Evolutionary conservation across 1,140 invertebrate genomes (phyloP).

Genomic region (Zophobas atratus): DNA sequence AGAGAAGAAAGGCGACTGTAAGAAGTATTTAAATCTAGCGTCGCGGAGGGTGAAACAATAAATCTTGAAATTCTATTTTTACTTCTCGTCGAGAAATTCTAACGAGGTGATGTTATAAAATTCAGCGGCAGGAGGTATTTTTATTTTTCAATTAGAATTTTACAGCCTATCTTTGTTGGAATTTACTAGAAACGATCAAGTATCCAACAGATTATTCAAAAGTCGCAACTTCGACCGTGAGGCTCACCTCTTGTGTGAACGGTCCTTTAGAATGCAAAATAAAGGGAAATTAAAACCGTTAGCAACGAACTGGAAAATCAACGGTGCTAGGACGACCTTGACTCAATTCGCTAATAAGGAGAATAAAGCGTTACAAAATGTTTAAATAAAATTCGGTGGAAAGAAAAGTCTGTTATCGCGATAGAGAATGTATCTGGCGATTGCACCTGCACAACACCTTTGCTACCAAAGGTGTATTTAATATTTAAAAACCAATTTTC

Average conservation of each 20-base stretch:
- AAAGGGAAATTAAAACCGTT: not conserved
- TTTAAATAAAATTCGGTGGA: not conserved
- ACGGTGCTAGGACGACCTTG: not conserved
- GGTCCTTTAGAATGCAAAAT: not conserved
- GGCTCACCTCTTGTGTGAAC: not conserved
- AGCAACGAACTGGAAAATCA: not conserved
- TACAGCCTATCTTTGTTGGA: too few relatives aligned
- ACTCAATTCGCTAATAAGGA: not conserved
- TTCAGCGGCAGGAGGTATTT: too few relatives aligned
- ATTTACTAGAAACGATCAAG: not conserved
- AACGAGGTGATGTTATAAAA: too few relatives aligned
- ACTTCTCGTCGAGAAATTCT: too few relatives aligned
- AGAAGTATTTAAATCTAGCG: too few relatives aligned
- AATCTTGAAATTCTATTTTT: too few relatives aligned
- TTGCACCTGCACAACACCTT: not conserved
- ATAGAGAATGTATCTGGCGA: too few relatives aligned
- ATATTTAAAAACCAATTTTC: slow-evolving; percentile 4
- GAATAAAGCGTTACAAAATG: not conserved
- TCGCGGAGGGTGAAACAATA: too few relatives aligned
- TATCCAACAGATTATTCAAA: not conserved
- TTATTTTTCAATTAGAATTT: too few relatives aligned
- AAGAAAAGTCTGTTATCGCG: not conserved
- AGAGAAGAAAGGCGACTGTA: too few relatives aligned
- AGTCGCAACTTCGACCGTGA: too few relatives aligned
- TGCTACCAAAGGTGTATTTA: not conserved